phyloP scores from a whole-genome alignment of 2,113 vertebrate genomes.

The Ceratotherium simum region DNA sequence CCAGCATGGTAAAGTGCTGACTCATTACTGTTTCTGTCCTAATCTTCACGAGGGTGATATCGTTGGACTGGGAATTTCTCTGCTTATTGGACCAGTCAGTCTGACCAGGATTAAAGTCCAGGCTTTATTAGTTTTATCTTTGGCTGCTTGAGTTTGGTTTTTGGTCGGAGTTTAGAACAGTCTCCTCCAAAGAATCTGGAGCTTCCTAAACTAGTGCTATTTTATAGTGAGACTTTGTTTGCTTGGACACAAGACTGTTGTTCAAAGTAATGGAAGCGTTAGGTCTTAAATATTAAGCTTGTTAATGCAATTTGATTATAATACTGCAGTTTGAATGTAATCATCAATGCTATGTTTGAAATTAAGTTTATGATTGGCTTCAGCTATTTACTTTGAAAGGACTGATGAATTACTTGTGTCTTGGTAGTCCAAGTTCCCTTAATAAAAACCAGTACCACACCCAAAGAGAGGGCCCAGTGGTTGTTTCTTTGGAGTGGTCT shows the following conservation, averaged over 20 bases:
- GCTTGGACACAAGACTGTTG: background rate
- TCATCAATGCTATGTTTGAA: background rate
- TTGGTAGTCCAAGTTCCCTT: background rate
- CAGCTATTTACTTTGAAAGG: background rate
- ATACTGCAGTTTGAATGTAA: background rate
- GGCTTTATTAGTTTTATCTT: background rate
- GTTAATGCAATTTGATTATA: background rate
- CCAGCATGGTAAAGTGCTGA: background rate
- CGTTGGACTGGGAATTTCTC: background rate
- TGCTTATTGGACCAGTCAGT: background rate
- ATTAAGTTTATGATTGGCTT: constrained; percentile 16
- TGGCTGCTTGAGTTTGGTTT: background rate
- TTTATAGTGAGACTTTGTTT: background rate
- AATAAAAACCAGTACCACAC: background rate
- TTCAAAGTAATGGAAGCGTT: background rate
- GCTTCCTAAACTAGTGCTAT: background rate
- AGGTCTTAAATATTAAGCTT: background rate
- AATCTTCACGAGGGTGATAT: background rate
- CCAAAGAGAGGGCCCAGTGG: background rate
- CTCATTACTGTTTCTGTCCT: background rate
- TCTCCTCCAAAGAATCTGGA: background rate
- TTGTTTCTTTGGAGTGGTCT: background rate
- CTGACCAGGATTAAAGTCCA: background rate
- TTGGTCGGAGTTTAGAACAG: background rate
- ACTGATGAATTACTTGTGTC: background rate